Base-by-base conservation (phyloP, 1,140 invertebrate species). In the Rhopalosiphum maidis region DNA sequence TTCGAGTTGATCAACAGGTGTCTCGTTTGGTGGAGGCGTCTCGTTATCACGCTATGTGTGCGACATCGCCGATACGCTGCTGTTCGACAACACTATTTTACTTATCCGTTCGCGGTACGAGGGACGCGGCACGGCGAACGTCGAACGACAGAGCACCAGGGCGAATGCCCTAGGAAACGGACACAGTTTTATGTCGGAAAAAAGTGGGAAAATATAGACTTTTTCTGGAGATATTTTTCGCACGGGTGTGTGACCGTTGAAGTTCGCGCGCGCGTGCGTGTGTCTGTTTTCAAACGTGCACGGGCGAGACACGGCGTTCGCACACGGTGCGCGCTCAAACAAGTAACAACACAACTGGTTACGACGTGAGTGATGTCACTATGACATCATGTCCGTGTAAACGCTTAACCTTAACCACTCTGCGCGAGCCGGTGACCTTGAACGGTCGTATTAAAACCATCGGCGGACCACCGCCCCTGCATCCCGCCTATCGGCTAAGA, bases 321-420 rank as follows among this genome's bases (percentile, higher is more conserved):
- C 87, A 90, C 88, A 91, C 85, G 23, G 43, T n/a, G 82, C 91
- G 82, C 82, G 82, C 48, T 48, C 91, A 43, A 86, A 85, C 60
- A 77, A 77, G 60, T 77, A 77, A 77, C 91, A 85, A 93, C 91
- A 55, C 91, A 51, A 92, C 91, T 92, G 91, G 91, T 92, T 92
- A 51, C 82, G 91, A 51, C 48, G 91, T 21, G 91, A 41, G 91
- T 93, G 91, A 93, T 93, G 91, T 93, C 91, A 93, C 91, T 83
- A 93, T 93, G 91, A 93, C 91, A 93, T 93, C 91, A 93, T 86
- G 91, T 93, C 91, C 91, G 77, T 85, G 91, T 85, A 37, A 93
- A 86, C 91, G 77, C 82, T 93, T 83, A 93, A 93, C 91, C 91
- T 86, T 55, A 85, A 85, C 91, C 91, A 85, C 77, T 54, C 82